phyloP scores from a whole-genome alignment of 2,888 invertebrate genomes.

The Brachynemurus nebulosus region DNA sequence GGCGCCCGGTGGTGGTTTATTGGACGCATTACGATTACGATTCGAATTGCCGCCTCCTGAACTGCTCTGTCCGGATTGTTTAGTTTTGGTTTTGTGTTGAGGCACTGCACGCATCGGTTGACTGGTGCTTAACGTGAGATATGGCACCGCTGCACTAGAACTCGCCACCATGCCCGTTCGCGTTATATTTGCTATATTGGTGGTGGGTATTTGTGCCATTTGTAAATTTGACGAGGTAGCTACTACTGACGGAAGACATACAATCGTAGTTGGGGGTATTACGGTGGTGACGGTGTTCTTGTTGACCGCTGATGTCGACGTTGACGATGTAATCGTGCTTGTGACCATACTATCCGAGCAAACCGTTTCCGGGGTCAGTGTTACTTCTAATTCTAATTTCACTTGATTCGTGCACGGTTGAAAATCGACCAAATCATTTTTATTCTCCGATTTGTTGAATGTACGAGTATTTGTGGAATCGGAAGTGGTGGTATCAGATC shows the following conservation, averaged over 20 bases:
- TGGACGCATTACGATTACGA: slow-evolving; percentile 41
- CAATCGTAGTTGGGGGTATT: slow-evolving; percentile 38
- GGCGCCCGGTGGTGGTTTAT: slow-evolving; percentile 75
- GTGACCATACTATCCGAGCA: slow-evolving; percentile 33
- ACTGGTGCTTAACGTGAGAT: slow-evolving; percentile 35
- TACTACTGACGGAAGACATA: slow-evolving; percentile 33
- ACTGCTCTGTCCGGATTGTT: slow-evolving; percentile 12
- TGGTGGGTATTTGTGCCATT: slow-evolving; percentile 10
- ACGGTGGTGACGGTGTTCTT: slow-evolving; percentile 31
- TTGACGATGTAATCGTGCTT: slow-evolving; percentile 21
- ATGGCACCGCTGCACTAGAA: slow-evolving; percentile 36
- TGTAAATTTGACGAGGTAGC: slow-evolving; percentile 26
- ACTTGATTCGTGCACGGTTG: slow-evolving; percentile 29
- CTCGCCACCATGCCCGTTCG: slow-evolving; percentile 29
- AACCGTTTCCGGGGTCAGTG: slow-evolving; percentile 46
- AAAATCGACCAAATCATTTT: slow-evolving; percentile 24
- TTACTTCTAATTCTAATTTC: slow-evolving; percentile 42
- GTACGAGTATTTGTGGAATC: slow-evolving; percentile 9
- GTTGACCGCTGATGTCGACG: slow-evolving; percentile 25
- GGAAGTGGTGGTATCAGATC: slow-evolving; percentile 23
- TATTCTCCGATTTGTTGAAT: slow-evolving; percentile 10
- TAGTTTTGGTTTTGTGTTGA: slow-evolving; percentile 23
- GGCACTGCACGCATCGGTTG: slow-evolving; percentile 36
- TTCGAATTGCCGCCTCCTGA: slow-evolving; percentile 16
- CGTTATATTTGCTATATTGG: slow-evolving; percentile 14